Evolutionary conservation across 2,797 vertebrate genomes (phyloP).

Genomic region (Rachycentron canadum): DNA sequence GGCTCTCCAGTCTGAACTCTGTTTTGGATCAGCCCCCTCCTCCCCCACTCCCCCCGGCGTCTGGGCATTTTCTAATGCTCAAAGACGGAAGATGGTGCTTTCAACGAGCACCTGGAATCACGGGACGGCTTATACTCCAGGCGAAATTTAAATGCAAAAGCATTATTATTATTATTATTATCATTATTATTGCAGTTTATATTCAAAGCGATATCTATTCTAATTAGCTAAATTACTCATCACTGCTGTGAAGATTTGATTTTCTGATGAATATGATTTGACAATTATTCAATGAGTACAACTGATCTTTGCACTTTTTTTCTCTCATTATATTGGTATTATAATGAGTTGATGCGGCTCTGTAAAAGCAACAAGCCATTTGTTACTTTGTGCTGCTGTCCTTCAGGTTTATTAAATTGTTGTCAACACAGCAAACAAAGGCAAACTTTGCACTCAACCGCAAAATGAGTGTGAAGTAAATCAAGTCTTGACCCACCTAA

Average conservation of each 20-base stretch:
- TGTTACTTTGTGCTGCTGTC: neutral
- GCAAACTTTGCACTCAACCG: neutral
- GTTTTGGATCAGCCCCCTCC: slow-evolving; percentile 48
- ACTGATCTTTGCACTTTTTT: slow-evolving; percentile 19
- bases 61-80: slow-evolving; percentile 65
- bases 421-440: slow-evolving; percentile 2
- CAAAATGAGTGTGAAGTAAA: slow-evolving; percentile 2
- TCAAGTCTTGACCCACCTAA: neutral
- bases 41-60: neutral
- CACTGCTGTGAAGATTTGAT: slow-evolving; percentile 26
- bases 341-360: slow-evolving; percentile 6
- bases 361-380: neutral
- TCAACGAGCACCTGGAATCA: slow-evolving; percentile 56
- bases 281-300: slow-evolving; percentile 33
- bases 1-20: slow-evolving; percentile 41
- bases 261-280: slow-evolving; percentile 40
- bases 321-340: neutral
- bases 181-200: too few species aligned
- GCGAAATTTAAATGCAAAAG: slow-evolving; percentile 60
- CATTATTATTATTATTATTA: slow-evolving; percentile 21
- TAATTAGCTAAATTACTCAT: slow-evolving; percentile 58
- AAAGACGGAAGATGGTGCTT: slow-evolving; percentile 56
- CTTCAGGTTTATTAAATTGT: neutral
- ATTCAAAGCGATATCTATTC: too few species aligned
- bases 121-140: slow-evolving; percentile 41